These are phyloP conservation scores for Bubo blakistoni DNA, from an alignment of 2,113 vertebrate genomes.

Conservation along the genomic window DNA sequence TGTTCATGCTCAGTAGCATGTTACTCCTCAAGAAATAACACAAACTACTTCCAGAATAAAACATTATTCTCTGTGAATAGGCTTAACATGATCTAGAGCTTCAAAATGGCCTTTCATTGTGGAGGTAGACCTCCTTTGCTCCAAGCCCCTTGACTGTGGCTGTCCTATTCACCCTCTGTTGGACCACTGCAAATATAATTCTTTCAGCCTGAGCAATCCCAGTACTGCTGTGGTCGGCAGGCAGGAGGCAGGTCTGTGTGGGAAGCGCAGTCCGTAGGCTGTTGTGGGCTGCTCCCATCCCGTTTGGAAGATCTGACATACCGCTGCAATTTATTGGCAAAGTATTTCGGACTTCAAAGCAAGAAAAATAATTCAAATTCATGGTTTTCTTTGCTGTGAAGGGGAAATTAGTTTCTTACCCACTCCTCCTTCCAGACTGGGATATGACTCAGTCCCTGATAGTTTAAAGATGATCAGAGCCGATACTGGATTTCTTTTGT, in stretches of 20 bases:
- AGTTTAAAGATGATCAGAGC: not conserved
- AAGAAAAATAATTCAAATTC: not conserved
- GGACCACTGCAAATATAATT: not conserved
- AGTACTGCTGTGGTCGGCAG: fast-evolving
- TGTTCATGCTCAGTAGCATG: not conserved
- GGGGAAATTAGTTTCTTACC: not conserved
- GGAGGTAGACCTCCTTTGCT: not conserved
- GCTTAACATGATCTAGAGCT: not conserved
- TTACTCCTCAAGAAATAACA: not conserved
- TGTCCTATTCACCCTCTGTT: not conserved
- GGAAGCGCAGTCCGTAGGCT: not conserved
- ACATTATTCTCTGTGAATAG: not conserved
- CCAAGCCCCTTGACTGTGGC: fast-evolving
- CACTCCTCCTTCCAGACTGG: not conserved
- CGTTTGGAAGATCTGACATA: not conserved
- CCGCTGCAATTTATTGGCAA: fast-evolving
- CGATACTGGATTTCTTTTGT: not conserved
- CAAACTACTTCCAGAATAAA: not conserved
- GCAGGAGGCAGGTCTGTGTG: not conserved
- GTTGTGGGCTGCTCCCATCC: not conserved
- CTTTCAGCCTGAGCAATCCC: not conserved
- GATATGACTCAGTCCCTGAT: slow-evolving; percentile 1
- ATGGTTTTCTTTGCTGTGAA: not conserved
- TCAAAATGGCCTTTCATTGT: not conserved
- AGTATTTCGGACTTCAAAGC: not conserved